Conservation (phyloP, 2,888 invertebrate genomes). For the Neoitamus cyanurus region DNA sequence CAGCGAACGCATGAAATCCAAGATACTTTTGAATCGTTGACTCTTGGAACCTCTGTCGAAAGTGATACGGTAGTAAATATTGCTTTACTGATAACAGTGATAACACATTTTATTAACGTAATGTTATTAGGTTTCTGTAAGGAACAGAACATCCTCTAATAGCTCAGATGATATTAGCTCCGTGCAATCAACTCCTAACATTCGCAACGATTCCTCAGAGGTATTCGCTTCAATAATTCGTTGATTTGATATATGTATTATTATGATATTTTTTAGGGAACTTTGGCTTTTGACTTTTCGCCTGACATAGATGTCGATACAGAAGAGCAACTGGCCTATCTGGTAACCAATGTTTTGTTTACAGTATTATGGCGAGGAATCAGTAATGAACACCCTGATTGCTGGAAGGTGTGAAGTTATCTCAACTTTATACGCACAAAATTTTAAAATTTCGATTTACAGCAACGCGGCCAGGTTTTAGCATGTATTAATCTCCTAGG, state of each 20-base stretch:
- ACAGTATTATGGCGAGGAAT: conserved; percentile 73
- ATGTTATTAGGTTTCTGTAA: conserved; percentile 46
- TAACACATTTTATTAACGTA: neutral
- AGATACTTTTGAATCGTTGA: conserved; percentile 65
- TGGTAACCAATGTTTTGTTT: conserved; percentile 70
- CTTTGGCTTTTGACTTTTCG: conserved; percentile 59
- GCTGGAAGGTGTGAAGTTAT: conserved; percentile 68
- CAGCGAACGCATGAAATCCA: conserved; percentile 67
- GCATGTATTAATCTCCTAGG: conserved; percentile 71
- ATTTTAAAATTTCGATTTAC: conserved; percentile 12
- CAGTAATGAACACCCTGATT: conserved; percentile 68
- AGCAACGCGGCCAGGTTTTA: conserved; percentile 71
- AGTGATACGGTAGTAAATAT: conserved; percentile 53
- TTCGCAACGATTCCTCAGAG: conserved; percentile 39
- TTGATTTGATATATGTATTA: too few relatives aligned
- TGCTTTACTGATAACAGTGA: neutral
- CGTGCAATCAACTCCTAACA: conserved; percentile 43
- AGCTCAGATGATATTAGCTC: conserved; percentile 53
- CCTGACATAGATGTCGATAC: conserved; percentile 64
- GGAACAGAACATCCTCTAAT: conserved; percentile 60
- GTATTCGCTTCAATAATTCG: too few relatives aligned
- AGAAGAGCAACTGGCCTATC: conserved; percentile 71
- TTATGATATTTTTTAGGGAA: conserved; percentile 17
- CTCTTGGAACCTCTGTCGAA: conserved; percentile 60
- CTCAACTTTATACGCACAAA: neutral